Evolutionary conservation across 2,113 vertebrate species (phyloP).

Genomic region (Petromus typicus): DNA sequence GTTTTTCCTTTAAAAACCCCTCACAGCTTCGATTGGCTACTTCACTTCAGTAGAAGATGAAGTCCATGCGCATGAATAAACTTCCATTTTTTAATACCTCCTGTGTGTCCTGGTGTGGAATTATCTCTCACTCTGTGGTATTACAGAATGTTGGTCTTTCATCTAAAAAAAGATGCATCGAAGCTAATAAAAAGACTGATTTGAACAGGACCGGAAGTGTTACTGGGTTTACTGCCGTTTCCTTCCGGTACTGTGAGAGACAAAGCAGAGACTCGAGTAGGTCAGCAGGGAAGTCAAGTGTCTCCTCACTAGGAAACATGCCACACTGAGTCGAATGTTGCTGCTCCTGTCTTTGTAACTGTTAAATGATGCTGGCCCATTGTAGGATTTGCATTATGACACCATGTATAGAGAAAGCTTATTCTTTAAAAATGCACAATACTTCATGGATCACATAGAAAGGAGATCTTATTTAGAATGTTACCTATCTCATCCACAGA

Average conservation of each 20-base stretch:
- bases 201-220: not conserved
- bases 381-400: not conserved
- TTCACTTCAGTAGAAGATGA: too few species aligned
- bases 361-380: not conserved
- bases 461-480: not conserved
- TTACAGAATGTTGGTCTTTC: conserved; percentile 8
- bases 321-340: not conserved
- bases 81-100: too few species aligned
- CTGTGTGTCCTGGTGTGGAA: too few species aligned
- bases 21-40: too few species aligned
- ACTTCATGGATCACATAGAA: not conserved
- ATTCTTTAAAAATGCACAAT: not conserved
- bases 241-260: not conserved
- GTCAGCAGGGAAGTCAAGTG: not conserved
- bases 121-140: too few species aligned
- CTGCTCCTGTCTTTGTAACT: not conserved
- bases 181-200: not conserved
- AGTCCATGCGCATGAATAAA: too few species aligned
- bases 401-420: not conserved
- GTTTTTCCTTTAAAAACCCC: too few species aligned
- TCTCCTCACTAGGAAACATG: not conserved
- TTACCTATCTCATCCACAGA: not conserved
- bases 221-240: not conserved
- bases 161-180: not conserved
- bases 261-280: not conserved